These are phyloP conservation scores for Dinocampus coccinellae DNA, from an alignment of 2,888 invertebrate species.

Conservation along the genomic window DNA sequence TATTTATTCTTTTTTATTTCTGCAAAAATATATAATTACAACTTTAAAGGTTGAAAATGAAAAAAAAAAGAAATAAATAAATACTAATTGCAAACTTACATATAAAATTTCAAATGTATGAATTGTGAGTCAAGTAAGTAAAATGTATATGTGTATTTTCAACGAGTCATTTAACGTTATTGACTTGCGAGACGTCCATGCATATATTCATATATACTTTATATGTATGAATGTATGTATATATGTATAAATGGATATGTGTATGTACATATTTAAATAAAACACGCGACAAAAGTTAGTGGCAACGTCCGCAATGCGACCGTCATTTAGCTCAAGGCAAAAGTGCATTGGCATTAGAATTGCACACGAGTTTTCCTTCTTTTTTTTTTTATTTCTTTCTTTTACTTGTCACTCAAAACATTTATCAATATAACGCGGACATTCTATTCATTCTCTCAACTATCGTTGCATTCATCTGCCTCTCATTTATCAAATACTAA, in stretches of 20 bases:
- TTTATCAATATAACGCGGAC: constrained; percentile 14
- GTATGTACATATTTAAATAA: constrained; percentile 37
- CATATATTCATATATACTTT: too few species aligned
- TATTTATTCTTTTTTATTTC: too few species aligned
- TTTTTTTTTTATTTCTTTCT: constrained; percentile 18
- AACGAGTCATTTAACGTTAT: constrained; percentile 45
- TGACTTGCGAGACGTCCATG: constrained; percentile 38
- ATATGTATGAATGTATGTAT: too few species aligned
- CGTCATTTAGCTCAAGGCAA: constrained; percentile 61
- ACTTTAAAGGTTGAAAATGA: not conserved
- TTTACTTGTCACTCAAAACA: not conserved
- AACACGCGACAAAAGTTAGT: constrained; percentile 48
- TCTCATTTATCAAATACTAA: constrained; percentile 14
- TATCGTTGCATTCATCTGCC: constrained; percentile 2
- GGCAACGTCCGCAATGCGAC: constrained; percentile 57
- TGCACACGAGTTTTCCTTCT: constrained; percentile 51
- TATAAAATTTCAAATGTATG: too few species aligned
- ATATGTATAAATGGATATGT: not conserved
- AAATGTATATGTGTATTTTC: constrained; percentile 22
- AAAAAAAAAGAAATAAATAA: too few species aligned
- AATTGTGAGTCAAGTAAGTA: too few species aligned
- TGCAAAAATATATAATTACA: not conserved
- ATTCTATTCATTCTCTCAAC: not conserved
- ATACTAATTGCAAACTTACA: too few species aligned
- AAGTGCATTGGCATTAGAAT: constrained; percentile 58